Evolutionary conservation across 1,140 invertebrate genomes (phyloP), one percentile per base, ranked within the genome.

Genomic region (Babylonia areolata): DNA sequence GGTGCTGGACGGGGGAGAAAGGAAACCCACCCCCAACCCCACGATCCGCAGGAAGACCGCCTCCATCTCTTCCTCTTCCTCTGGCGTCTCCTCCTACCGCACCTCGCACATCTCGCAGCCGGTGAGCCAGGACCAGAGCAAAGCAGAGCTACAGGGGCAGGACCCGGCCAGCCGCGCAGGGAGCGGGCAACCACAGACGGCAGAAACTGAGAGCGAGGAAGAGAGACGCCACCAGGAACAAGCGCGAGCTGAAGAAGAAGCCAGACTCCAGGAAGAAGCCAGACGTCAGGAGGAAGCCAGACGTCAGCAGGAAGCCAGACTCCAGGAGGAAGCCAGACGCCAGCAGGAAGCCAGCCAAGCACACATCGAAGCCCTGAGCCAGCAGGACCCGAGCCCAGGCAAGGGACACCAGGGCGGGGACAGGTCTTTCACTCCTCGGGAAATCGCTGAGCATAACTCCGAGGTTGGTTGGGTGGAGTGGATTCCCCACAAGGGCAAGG

Each of bases 401-500:
- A 73, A 9, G 31, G 69, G 12, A 73, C 12, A 23, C 69, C 20
- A n/a, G n/a, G 17, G 31, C 11, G n/a, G 42, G 28, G 23, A 31
- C 35, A 82, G 58, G 33, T 23, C 15, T 23, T 71, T 82, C 81
- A 82, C 81, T 23, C 81, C 81, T 39, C 2, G 11, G 23, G 54
- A 82, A 37, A 71, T 82, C 51, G 37, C 37, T 28, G 3, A 69
- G 81, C 81, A 82, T 42, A 82, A 71, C 54, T 31, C 40, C 39
- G 54, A 69, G 28, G 51, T 69, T 1, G 51, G 51, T 15, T 82
- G 81, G 58, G 81, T 82, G 37, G 81, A 82, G 78, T 80, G 78
- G 78, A 54, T 80, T 35, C 46, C 78, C 3, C 46, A 82, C 81
- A 82, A 69, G 31, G 58, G 81, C 81, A 82, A 69, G n/a, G 81